phyloP scores from a whole-genome alignment of 1,140 invertebrate species.

The Leptopilina boulardi region DNA sequence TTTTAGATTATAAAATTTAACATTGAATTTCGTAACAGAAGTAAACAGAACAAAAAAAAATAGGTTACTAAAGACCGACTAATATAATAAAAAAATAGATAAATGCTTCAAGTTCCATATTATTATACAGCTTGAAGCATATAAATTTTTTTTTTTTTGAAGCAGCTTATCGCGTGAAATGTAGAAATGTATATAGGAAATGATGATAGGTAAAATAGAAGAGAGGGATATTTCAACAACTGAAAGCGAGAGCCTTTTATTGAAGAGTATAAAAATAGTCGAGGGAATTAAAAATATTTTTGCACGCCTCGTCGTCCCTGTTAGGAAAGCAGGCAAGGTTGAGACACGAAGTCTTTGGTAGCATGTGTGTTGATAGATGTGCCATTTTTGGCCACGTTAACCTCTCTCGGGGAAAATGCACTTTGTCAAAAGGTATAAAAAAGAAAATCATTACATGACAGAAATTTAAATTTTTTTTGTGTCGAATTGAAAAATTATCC shows the following conservation, averaged over 20 bases:
- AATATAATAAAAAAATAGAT: too few species aligned
- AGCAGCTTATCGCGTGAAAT: not conserved
- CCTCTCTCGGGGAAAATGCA: not conserved
- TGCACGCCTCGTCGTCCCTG: not conserved
- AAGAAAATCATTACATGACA: not conserved
- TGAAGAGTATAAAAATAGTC: not conserved
- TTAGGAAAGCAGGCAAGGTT: conserved; percentile 12
- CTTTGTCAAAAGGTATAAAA: not conserved
- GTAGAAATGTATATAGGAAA: too few species aligned
- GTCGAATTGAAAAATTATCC: too few species aligned
- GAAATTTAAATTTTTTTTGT: too few species aligned
- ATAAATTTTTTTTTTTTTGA: too few species aligned
- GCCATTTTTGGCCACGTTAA: not conserved
- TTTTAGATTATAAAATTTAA: too few species aligned
- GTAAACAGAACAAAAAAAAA: too few species aligned
- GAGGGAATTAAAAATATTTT: not conserved
- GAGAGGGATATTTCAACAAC: not conserved
- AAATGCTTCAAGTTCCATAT: too few species aligned
- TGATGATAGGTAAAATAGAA: not conserved
- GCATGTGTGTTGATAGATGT: conserved; percentile 5
- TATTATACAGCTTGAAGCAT: too few species aligned
- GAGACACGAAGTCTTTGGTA: not conserved
- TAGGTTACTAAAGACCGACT: too few species aligned
- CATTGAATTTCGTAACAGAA: too few species aligned
- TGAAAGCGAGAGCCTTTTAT: not conserved